These are phyloP conservation scores for Potamilus streckersoni DNA, from an alignment of 1,140 invertebrate species.

Conservation along the genomic window DNA sequence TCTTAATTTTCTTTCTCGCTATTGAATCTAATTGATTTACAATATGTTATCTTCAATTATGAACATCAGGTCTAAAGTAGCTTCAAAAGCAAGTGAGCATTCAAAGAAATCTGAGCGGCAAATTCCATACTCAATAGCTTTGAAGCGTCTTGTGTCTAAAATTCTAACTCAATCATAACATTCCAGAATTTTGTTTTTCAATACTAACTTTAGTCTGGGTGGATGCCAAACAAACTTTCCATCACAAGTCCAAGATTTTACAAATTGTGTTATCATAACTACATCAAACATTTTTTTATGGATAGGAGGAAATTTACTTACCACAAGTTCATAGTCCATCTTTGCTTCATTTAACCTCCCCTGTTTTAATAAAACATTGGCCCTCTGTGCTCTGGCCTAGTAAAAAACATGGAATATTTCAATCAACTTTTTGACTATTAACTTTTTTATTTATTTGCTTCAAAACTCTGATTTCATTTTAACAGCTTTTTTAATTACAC, in stretches of 20 bases:
- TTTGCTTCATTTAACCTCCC: conserved; percentile 85
- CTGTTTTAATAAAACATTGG: conserved; percentile 89
- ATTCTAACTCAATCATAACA: not conserved
- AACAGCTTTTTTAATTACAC: no score
- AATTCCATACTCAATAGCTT: not conserved
- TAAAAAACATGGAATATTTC: conserved; percentile 27
- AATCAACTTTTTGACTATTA: not conserved
- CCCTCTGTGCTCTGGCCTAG: conserved; percentile 86
- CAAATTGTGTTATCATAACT: not conserved
- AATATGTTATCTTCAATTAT: no score
- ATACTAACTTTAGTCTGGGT: no score
- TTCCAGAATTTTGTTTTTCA: not conserved
- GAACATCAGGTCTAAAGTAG: no score
- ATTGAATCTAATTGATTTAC: no score
- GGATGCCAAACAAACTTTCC: not conserved
- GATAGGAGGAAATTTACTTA: conserved; percentile 72
- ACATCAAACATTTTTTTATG: not conserved
- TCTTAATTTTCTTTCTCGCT: no score
- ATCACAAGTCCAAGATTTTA: not conserved
- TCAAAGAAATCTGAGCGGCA: no score
- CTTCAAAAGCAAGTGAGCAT: no score
- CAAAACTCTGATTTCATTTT: not conserved
- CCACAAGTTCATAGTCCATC: conserved; percentile 85
- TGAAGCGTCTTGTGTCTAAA: not conserved
- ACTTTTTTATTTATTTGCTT: not conserved